phyloP scores from a whole-genome alignment of 2,888 invertebrate genomes.

The Hybos culiciformis region DNA sequence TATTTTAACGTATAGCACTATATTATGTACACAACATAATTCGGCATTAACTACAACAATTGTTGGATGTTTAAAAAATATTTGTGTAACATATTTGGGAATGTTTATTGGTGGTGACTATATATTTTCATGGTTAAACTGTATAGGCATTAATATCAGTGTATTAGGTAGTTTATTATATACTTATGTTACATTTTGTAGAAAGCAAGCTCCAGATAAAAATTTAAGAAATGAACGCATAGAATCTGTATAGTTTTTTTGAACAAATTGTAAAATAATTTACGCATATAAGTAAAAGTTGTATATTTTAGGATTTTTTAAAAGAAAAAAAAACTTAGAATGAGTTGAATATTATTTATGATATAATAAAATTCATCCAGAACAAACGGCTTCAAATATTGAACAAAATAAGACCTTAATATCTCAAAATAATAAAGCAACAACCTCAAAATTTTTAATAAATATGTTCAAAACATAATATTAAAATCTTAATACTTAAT shows the following conservation, averaged over 20 bases:
- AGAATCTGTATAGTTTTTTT: conserved; percentile 21
- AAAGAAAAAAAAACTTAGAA: no score
- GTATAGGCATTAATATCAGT: conserved; percentile 91
- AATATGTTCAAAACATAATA: no score
- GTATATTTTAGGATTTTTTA: no score
- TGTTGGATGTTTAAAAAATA: conserved; percentile 95
- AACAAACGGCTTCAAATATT: no score
- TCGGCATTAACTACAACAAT: conserved; percentile 98
- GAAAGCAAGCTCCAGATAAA: conserved; percentile 33
- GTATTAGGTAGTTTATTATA: conserved; percentile 74
- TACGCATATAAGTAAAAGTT: no score
- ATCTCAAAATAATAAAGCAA: no score
- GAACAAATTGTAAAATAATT: no score
- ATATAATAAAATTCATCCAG: no score
- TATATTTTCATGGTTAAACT: conserved; percentile 86
- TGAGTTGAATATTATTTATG: no score
- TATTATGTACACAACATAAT: conserved; percentile 90
- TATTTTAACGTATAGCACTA: conserved; percentile 84
- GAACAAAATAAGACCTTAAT: no score
- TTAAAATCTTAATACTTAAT: no score
- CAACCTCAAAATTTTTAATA: no score
- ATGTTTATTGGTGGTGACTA: conserved; percentile 99
- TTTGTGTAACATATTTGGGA: conserved; percentile 91
- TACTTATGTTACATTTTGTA: conserved; percentile 68
- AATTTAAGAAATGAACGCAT: conserved; percentile 12